Conservation (phyloP, 2,113 vertebrate genomes). For the Oplegnathus fasciatus region DNA sequence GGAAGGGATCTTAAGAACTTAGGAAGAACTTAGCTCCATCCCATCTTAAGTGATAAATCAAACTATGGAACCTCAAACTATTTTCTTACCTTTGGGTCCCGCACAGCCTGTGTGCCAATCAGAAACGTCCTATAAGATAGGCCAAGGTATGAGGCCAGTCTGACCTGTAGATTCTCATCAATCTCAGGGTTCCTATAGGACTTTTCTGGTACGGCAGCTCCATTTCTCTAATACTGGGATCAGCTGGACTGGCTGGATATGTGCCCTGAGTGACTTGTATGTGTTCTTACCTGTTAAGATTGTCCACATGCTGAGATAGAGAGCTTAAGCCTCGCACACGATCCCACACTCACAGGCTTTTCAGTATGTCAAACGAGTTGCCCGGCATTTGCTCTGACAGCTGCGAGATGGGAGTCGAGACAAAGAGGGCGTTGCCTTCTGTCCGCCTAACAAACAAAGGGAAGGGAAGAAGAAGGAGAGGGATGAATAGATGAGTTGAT, state of each 20-base stretch:
- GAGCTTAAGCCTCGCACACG: constrained; percentile 19
- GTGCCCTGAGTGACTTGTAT: constrained; percentile 50
- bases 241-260: constrained; percentile 54
- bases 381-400: constrained; percentile 64
- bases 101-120: constrained; percentile 62
- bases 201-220: constrained; percentile 67
- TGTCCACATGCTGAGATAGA: constrained; percentile 22
- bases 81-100: constrained; percentile 39
- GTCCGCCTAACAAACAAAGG: constrained; percentile 30
- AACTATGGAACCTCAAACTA: neutral
- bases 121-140: constrained; percentile 77
- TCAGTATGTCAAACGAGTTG: constrained; percentile 50
- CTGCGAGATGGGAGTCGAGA: constrained; percentile 50
- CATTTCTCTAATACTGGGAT: constrained; percentile 37
- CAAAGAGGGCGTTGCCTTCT: constrained; percentile 23
- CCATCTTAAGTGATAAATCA: constrained; percentile 27
- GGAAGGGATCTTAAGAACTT: constrained; percentile 39
- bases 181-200: constrained; percentile 77
- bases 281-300: constrained; percentile 51
- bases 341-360: neutral
- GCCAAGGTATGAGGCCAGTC: constrained; percentile 50
- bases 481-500: constrained; percentile 58
- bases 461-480: constrained; percentile 34
- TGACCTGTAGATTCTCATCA: constrained; percentile 68
- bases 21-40: constrained; percentile 11